These are phyloP conservation scores for Sciurus carolinensis DNA, from an alignment of 2,797 vertebrate genomes.

Conservation along the genomic window DNA sequence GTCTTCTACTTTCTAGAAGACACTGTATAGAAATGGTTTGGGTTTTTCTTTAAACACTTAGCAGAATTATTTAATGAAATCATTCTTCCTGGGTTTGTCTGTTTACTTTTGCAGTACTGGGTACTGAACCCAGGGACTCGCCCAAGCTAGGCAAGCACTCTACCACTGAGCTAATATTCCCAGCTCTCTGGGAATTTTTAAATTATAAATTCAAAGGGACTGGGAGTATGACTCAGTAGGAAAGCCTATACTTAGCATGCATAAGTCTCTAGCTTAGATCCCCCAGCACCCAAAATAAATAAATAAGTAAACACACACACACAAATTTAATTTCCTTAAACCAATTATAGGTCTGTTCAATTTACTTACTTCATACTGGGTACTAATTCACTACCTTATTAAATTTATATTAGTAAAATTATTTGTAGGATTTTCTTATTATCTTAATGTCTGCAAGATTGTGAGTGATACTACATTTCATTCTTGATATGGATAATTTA, in stretches of 20 bases:
- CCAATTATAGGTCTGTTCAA: background rate
- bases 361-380: background rate
- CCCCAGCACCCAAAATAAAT: background rate
- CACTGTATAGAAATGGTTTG: background rate
- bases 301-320: background rate
- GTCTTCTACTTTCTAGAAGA: conserved; percentile 10
- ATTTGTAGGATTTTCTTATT: background rate
- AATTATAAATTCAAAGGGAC: background rate
- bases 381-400: background rate
- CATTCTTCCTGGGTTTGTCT: background rate
- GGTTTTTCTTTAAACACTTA: background rate
- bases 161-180: too few relatives aligned
- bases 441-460: background rate
- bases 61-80: background rate
- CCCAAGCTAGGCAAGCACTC: too few relatives aligned
- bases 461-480: background rate
- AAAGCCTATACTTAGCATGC: too few relatives aligned
- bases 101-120: too few relatives aligned
- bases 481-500: background rate
- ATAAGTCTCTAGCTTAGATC: too few relatives aligned
- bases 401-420: background rate
- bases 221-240: too few relatives aligned
- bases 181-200: background rate
- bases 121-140: too few relatives aligned
- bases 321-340: background rate